Conservation (phyloP, 1,140 invertebrate genomes). For the Cylas formicarius region DNA sequence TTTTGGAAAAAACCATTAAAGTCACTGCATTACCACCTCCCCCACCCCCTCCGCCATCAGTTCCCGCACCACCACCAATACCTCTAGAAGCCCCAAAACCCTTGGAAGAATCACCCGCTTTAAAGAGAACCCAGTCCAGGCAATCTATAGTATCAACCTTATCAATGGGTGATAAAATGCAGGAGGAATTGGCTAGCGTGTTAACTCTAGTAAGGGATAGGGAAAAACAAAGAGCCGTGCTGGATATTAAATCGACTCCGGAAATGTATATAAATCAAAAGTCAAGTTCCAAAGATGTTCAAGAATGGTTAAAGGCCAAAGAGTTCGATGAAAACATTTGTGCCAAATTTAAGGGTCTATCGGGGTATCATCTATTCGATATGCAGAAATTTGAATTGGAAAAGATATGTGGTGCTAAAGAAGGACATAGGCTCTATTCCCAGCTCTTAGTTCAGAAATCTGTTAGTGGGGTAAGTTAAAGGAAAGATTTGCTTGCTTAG, state of each 20-base stretch:
- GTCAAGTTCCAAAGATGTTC: slow-evolving; percentile 59
- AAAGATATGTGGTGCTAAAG: slow-evolving; percentile 57
- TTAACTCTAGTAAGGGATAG: slow-evolving; percentile 53
- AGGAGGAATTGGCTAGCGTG: slow-evolving; percentile 63
- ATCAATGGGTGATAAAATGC: slow-evolving; percentile 44
- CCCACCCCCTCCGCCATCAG: slow-evolving; percentile 23
- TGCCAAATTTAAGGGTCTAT: slow-evolving; percentile 56
- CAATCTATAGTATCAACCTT: slow-evolving; percentile 18
- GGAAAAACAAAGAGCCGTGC: slow-evolving; percentile 39
- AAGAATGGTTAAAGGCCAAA: slow-evolving; percentile 67
- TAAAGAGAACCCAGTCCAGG: slow-evolving; percentile 26
- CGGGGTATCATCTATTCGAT: slow-evolving; percentile 63
- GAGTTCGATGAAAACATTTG: slow-evolving; percentile 60
- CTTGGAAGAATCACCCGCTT: slow-evolving; percentile 5
- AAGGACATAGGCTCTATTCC: slow-evolving; percentile 65
- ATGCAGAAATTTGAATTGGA: slow-evolving; percentile 58
- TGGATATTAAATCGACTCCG: slow-evolving; percentile 61
- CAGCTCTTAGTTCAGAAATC: slow-evolving; percentile 71
- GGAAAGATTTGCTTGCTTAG: background rate
- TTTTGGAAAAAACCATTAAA: no score
- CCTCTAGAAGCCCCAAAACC: slow-evolving; percentile 13
- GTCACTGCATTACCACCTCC: no score
- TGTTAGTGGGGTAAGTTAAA: slow-evolving; percentile 60
- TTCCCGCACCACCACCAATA: slow-evolving; percentile 26
- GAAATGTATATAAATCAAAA: slow-evolving; percentile 63